A percentile compares a stretch with the other conserved stretches of the same genome.
phyloP scores from a whole-genome alignment of 2,888 invertebrate species.

The Drosophila dives region DNA sequence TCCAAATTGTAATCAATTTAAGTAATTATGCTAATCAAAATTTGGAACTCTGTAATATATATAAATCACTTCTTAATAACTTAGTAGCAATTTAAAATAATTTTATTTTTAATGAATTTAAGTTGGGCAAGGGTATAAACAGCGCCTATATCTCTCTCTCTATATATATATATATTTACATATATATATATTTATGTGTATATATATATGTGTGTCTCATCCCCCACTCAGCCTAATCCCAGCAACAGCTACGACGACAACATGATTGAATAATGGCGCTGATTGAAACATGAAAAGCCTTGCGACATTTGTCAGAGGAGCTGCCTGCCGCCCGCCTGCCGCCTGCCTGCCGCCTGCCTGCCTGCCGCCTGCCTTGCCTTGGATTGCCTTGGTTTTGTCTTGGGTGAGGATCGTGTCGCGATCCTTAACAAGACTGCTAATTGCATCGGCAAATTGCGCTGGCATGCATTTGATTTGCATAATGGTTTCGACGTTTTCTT shows the following conservation, averaged over 20 bases:
- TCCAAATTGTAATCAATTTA: no score
- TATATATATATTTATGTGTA: not conserved
- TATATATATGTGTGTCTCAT: not conserved
- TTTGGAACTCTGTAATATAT: no score
- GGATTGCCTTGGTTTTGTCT: no score
- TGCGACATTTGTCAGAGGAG: constrained; percentile 46
- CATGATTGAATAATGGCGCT: constrained; percentile 76
- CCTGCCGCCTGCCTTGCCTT: not conserved
- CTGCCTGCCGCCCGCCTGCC: no score
- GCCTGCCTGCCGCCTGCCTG: not conserved
- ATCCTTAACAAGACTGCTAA: constrained; percentile 74
- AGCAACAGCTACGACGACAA: constrained; percentile 30
- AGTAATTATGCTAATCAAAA: no score
- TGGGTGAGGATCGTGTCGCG: constrained; percentile 32
- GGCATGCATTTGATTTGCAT: constrained; percentile 74
- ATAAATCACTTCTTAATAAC: no score
- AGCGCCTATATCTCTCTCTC: not conserved
- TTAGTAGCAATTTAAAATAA: no score
- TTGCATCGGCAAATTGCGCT: constrained; percentile 73
- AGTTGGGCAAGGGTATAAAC: not conserved
- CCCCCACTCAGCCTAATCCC: constrained; percentile 34
- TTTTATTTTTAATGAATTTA: not conserved
- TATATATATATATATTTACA: not conserved
- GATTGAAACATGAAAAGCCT: constrained; percentile 71
- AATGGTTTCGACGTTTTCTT: constrained; percentile 24